Conservation (phyloP, 2,113 vertebrate genomes). For the Donacobius atricapilla region DNA sequence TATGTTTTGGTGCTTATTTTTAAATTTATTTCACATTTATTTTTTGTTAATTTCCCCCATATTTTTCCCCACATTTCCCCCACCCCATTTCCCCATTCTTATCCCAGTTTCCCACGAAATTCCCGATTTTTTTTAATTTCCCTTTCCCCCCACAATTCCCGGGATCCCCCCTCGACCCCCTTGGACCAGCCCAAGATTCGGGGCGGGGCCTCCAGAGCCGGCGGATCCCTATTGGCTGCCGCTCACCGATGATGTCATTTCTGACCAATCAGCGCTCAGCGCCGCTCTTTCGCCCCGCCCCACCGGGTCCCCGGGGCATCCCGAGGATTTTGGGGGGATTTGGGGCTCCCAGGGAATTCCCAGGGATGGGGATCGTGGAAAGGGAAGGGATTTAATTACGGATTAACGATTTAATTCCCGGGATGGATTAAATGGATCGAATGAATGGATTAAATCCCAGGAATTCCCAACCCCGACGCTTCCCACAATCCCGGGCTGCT, state of each 20-base stretch:
- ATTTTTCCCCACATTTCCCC: neutral
- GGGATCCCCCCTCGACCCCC: neutral
- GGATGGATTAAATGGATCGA: no score
- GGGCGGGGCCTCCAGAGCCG: fast-evolving
- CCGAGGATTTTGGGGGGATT: neutral
- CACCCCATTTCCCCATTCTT: neutral
- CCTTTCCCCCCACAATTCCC: neutral
- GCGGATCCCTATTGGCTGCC: fast-evolving
- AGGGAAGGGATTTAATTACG: fast-evolving
- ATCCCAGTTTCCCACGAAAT: neutral
- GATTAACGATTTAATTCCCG: fast-evolving
- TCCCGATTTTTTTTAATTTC: fast-evolving
- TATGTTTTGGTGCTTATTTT: fast-evolving
- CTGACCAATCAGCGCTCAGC: neutral
- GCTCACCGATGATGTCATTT: neutral
- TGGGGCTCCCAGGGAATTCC: neutral
- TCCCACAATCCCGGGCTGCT: fast-evolving
- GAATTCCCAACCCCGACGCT: neutral
- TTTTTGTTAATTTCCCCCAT: fast-evolving
- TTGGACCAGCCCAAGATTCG: neutral
- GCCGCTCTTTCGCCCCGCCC: neutral
- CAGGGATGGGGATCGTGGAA: neutral
- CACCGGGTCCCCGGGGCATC: neutral
- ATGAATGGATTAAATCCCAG: no score
- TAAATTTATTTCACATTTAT: neutral